phyloP scores from a whole-genome alignment of 2,797 vertebrate genomes.

The Melanotaenia boesemani region DNA sequence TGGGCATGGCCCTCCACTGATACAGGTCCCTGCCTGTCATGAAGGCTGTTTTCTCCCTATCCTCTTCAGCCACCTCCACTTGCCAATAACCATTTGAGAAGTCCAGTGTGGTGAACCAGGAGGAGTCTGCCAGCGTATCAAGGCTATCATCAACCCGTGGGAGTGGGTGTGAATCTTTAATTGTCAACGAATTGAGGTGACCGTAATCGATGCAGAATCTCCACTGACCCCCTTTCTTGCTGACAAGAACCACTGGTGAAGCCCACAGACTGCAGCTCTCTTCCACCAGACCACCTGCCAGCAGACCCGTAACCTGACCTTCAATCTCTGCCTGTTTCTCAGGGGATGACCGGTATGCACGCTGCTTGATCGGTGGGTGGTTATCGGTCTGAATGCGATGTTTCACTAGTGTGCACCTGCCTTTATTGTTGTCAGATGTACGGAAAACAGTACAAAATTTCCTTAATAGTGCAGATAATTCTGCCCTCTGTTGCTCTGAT shows the following conservation, averaged over 20 bases:
- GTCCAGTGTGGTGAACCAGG: too few species aligned
- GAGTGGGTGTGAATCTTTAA: too few species aligned
- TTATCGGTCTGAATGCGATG: not conserved
- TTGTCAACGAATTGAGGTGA: not conserved
- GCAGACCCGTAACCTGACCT: not conserved
- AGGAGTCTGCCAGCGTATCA: too few species aligned
- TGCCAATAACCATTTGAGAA: too few species aligned
- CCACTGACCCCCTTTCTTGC: not conserved
- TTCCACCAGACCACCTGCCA: not conserved
- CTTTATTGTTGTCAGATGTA: not conserved
- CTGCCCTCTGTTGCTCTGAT: not conserved
- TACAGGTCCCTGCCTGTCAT: not conserved
- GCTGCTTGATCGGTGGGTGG: not conserved
- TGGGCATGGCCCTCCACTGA: not conserved
- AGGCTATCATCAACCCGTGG: too few species aligned
- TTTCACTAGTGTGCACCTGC: not conserved
- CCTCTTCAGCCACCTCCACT: not conserved
- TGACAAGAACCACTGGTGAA: not conserved
- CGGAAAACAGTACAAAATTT: not conserved
- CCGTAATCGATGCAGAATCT: constrained; percentile 7
- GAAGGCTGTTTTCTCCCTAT: not conserved
- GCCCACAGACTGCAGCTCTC: constrained; percentile 2
- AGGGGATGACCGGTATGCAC: not conserved
- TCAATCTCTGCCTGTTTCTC: not conserved
- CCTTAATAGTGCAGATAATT: not conserved